A percentile compares a stretch with the other conserved stretches of the same genome.
Evolutionary conservation across 2,888 invertebrate genomes (phyloP).

Genomic region (Torymus tubicola): DNA sequence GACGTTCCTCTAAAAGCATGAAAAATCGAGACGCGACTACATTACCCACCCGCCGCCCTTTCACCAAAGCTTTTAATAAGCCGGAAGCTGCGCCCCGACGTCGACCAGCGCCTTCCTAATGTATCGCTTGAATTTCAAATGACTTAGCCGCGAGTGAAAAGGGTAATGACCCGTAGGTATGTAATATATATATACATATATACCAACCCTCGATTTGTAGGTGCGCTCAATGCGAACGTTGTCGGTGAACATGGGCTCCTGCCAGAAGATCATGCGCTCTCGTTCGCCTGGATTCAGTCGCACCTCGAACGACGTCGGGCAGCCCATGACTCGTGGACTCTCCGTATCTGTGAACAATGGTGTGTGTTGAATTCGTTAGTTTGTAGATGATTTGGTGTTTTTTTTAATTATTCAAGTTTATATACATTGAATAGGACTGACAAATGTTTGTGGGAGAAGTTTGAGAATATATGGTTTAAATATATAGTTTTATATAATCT

Average conservation of each 20-base stretch:
- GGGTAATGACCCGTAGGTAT: not conserved
- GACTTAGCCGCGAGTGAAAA: not conserved
- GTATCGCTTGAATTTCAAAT: slow-evolving; percentile 34
- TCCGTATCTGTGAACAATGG: slow-evolving; percentile 76
- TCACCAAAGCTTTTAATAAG: slow-evolving; percentile 23
- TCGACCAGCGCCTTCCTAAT: too few species aligned
- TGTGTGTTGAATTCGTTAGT: too few species aligned
- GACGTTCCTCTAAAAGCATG: too few species aligned
- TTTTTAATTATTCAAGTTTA: too few species aligned
- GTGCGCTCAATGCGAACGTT: slow-evolving; percentile 79
- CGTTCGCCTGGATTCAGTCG: slow-evolving; percentile 78
- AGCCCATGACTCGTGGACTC: slow-evolving; percentile 79
- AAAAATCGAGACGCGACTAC: too few species aligned
- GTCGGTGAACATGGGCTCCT: slow-evolving; percentile 81
- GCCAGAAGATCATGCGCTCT: slow-evolving; percentile 80
- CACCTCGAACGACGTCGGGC: slow-evolving; percentile 82
- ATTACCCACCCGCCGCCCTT: not conserved
- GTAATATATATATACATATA: not conserved
- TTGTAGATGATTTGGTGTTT: too few species aligned
- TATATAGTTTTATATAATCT: too few species aligned
- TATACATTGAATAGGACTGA: too few species aligned
- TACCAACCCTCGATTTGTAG: slow-evolving; percentile 81
- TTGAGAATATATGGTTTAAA: too few species aligned
- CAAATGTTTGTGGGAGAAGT: too few species aligned
- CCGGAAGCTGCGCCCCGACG: slow-evolving; percentile 15